Evolutionary conservation across 1,140 invertebrate species (phyloP), one percentile per base, ranked within the genome.

Genomic region (Lethocerus indicus): DNA sequence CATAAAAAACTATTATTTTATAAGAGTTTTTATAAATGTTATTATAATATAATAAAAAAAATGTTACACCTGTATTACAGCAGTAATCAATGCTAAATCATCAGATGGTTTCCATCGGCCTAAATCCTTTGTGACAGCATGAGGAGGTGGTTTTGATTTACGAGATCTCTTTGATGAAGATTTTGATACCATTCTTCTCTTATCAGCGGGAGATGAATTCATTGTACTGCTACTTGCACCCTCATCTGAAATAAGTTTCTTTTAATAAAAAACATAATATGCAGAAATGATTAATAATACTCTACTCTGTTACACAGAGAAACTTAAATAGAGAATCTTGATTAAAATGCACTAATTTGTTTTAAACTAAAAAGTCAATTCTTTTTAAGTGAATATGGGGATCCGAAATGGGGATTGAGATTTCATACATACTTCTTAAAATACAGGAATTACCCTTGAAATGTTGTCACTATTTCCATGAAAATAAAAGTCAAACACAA

Each of bases 101-200:
- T 98, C 95, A 26, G 87, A 84, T 14, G 93, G 89, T 64, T 96
- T 96, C 93, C 94, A 98, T 54, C 89, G 70, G 0, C 91, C 91
- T 12, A 95, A 67, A 70, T 93, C 88, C 70, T 90, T 83, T 14
- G 79, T 82, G 9, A 75, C 71, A 47, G 75, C 62, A 55, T 76
- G 72, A 58, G 71, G 74, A 45, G 77, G 63, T 25, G 75, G 72
- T n/a, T 73, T 70, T 23, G 71, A 72, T 49, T 73, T 74, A 28
- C 73, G 71, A 2, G 56, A 63, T 18, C 59, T 53, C 39, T 51
- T 52, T 16, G 51, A 47, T 7, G 28, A 40, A 28, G 44, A 21
- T 21, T 26, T 32, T 3, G 51, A 42, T 23, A 28, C 18, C 2
- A 49, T 49, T n/a, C 35, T 29, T 24, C 37, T 43, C 29, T 44